phyloP scores from a whole-genome alignment of 2,888 invertebrate genomes.

The Rhodophaea formosa region DNA sequence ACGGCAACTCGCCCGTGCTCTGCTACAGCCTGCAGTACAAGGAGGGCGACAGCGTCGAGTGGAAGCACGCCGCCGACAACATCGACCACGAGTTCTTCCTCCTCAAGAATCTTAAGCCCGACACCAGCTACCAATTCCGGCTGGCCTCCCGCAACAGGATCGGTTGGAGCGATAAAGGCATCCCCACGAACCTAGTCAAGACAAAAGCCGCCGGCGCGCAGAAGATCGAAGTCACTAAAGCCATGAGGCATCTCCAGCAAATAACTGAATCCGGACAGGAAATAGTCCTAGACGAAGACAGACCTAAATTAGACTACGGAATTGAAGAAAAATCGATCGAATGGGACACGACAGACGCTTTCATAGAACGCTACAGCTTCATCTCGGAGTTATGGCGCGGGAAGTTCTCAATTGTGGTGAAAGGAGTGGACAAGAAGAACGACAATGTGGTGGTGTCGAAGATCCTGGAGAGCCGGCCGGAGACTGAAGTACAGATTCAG shows the following conservation, averaged over 20 bases:
- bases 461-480: slow-evolving; percentile 85
- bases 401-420: slow-evolving; percentile 91
- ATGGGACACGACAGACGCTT: slow-evolving; percentile 85
- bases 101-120: slow-evolving; percentile 88
- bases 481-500: slow-evolving; percentile 84
- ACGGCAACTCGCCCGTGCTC: slow-evolving; percentile 93
- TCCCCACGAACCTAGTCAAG: slow-evolving; percentile 87
- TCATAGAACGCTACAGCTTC: slow-evolving; percentile 90
- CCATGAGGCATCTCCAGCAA: slow-evolving; percentile 92
- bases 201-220: slow-evolving; percentile 85
- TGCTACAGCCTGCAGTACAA: slow-evolving; percentile 95
- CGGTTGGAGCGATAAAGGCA: slow-evolving; percentile 96
- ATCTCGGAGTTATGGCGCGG: slow-evolving; percentile 93
- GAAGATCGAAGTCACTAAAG: slow-evolving; percentile 89
- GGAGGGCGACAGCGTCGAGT: slow-evolving; percentile 87
- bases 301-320: slow-evolving; percentile 86
- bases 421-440: slow-evolving; percentile 86
- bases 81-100: slow-evolving; percentile 97
- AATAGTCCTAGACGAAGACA: slow-evolving; percentile 83
- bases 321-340: slow-evolving; percentile 87
- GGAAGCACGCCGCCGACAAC: slow-evolving; percentile 92
- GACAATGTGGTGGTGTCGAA: slow-evolving; percentile 92
- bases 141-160: slow-evolving; percentile 94
- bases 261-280: slow-evolving; percentile 91
- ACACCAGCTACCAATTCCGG: slow-evolving; percentile 93